Conservation (phyloP, 1,140 invertebrate species). For the Leptinotarsa defecta region DNA sequence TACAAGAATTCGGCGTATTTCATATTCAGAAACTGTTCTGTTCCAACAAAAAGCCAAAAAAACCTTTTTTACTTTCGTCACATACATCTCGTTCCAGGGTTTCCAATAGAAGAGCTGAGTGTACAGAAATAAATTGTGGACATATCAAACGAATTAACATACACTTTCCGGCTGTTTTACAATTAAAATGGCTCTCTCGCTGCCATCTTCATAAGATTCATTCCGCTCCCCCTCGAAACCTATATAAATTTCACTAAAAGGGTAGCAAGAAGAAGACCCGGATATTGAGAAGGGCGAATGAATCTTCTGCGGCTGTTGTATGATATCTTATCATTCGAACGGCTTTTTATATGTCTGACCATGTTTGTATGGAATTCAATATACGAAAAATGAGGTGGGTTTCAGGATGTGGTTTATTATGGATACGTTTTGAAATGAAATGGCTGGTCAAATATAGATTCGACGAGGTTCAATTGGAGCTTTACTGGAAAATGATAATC, state of each 20-base stretch:
- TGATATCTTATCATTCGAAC: neutral
- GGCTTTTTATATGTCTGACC: neutral
- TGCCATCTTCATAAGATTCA: neutral
- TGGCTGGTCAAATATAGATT: neutral
- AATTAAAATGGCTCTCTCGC: neutral
- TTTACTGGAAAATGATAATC: too few species aligned
- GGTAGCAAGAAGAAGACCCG: conserved; percentile 1
- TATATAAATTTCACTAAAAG: conserved; percentile 7
- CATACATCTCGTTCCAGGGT: too few species aligned
- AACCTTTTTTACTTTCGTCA: too few species aligned
- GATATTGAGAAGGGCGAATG: neutral
- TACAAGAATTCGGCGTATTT: too few species aligned
- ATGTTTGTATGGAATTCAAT: neutral
- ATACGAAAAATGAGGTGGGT: neutral
- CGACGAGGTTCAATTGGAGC: neutral
- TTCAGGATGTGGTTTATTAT: neutral
- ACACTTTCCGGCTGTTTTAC: neutral
- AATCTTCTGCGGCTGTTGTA: neutral
- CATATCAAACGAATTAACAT: too few species aligned
- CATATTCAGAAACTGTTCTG: too few species aligned
- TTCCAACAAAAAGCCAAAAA: too few species aligned
- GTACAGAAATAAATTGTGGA: too few species aligned
- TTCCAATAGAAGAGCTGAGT: too few species aligned
- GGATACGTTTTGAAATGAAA: neutral
- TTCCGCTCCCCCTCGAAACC: neutral